Base-by-base conservation (phyloP, 2,113 vertebrate genomes). In the Seriola rivoliana region DNA sequence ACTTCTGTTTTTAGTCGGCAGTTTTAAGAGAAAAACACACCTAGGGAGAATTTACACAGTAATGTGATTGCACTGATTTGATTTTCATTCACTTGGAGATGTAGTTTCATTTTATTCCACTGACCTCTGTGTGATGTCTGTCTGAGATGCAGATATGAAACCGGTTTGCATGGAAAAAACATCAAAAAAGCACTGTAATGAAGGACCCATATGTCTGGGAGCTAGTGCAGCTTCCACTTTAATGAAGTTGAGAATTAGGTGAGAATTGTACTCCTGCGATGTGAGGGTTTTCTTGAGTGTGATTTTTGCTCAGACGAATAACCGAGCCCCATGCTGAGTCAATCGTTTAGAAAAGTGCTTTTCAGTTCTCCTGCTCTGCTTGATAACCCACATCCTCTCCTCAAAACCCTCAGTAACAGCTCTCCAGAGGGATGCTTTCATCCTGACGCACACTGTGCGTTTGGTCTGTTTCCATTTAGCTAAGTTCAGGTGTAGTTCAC, bases 381-480 rank as follows among this genome's bases (percentile, higher is more conserved):
- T 69, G 78, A 90, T 82, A 90, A 87, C 83, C 86, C 80, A 85
- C 89, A 92, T 93, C 93, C 73, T 93, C 79, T 78, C 73, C 73
- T 71, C 65, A 70, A 83, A 94, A 75, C 64, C 80, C 84, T 78
- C 82, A 71, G 76, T 77, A 90, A 90, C 87, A 81, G 83, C 86
- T 76, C 91, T 92, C 91, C 70, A 81, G 89, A 92, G 92, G 74
- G 89, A 93, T 93, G 91, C 91, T 91, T 94, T 93, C 88, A 93
- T 93, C 93, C 92, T 94, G 93, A 93, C 91, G 87, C 90, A 94
- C 86, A 90, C 89, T 90, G 19, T 89, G 82, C 85, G 88, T 92
- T 93, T 93, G 92, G 93, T 93, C 93, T 94, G 93, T 93, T 94
- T 94, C 88, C 93, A 94, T 93, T 94, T 94, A 94, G 85, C 91